phyloP scores from a whole-genome alignment of 2,113 vertebrate genomes.

The Lynx canadensis region DNA sequence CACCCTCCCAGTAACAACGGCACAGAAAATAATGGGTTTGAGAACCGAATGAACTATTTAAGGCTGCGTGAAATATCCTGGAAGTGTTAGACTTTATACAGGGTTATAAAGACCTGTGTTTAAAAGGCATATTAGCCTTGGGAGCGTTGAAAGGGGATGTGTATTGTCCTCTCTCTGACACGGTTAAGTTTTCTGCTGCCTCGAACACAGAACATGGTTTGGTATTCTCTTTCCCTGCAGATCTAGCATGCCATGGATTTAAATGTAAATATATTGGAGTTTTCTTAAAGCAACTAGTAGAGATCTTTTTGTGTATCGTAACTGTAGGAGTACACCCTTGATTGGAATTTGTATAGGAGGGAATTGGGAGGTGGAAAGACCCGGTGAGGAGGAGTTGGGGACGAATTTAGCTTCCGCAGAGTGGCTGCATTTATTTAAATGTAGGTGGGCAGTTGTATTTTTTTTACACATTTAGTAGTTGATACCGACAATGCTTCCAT shows the following conservation, averaged over 20 bases:
- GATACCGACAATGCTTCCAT: conserved; percentile 34
- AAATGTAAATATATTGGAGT: background rate
- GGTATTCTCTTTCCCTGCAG: background rate
- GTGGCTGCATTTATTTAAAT: background rate
- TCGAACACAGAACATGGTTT: background rate
- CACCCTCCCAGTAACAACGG: background rate
- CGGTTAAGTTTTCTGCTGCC: background rate
- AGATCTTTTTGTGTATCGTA: background rate
- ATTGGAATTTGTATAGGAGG: background rate
- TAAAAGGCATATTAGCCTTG: background rate
- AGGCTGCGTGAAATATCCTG: background rate
- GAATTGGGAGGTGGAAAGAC: background rate
- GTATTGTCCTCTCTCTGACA: background rate
- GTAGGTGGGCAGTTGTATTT: background rate
- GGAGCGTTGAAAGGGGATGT: background rate
- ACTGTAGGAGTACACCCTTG: background rate
- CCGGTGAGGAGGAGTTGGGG: background rate
- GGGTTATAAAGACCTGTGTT: background rate
- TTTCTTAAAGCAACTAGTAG: background rate
- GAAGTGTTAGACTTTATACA: background rate
- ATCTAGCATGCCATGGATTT: background rate
- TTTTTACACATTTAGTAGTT: conserved; percentile 19
- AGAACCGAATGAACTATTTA: background rate
- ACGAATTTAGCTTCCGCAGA: background rate
- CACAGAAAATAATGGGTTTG: background rate